Evolutionary conservation across 2,888 invertebrate genomes (phyloP).

Genomic region (Timema cristinae): DNA sequence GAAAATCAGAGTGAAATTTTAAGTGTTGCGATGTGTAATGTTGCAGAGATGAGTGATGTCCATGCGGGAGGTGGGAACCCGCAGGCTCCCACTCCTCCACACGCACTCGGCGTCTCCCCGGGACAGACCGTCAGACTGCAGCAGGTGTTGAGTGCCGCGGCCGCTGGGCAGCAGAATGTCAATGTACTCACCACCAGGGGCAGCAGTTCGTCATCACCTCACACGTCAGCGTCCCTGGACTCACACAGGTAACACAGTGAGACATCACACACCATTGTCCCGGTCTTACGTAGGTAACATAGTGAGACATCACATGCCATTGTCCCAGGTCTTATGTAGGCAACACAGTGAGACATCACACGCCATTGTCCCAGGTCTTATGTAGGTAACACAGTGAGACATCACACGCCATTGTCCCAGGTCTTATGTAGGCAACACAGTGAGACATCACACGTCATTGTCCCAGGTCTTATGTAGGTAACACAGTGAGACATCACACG

Average conservation of each 20-base stretch:
- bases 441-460: too few relatives aligned
- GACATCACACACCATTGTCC: neutral
- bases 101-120: constrained; percentile 33
- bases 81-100: constrained; percentile 36
- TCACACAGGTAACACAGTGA: constrained; percentile 46
- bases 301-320: neutral
- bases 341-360: too few relatives aligned
- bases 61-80: constrained; percentile 29
- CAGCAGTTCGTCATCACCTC: constrained; percentile 47
- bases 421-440: too few relatives aligned
- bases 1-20: too few relatives aligned
- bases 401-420: too few relatives aligned
- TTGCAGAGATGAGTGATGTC: constrained; percentile 31
- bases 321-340: neutral
- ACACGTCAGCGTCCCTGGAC: constrained; percentile 46
- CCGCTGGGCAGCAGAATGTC: constrained; percentile 35
- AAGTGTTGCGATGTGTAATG: neutral
- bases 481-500: too few relatives aligned
- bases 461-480: too few relatives aligned
- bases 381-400: too few relatives aligned
- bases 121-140: constrained; percentile 40
- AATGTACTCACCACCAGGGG: constrained; percentile 43
- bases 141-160: constrained; percentile 42
- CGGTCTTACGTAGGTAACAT: too few relatives aligned
- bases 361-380: too few relatives aligned